Evolutionary conservation across 2,888 invertebrate genomes (phyloP).

Genomic region (Eupithecia tripunctaria): DNA sequence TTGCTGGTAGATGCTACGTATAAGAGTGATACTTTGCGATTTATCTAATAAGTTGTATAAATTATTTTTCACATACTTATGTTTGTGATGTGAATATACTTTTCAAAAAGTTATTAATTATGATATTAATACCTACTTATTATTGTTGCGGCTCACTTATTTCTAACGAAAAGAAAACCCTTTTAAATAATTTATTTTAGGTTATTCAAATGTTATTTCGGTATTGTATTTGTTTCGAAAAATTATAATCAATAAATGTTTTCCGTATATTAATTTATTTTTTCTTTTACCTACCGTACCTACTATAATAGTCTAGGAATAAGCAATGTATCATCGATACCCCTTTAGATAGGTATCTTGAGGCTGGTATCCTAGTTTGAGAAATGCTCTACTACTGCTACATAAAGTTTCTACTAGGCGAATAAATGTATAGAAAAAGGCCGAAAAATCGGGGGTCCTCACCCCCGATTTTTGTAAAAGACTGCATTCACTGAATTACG

Average conservation of each 20-base stretch:
- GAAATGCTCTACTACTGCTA: too few species aligned
- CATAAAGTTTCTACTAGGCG: background rate
- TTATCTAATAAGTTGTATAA: conserved; percentile 57
- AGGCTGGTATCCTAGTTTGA: too few species aligned
- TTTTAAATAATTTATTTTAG: conserved; percentile 72
- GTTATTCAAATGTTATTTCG: conserved; percentile 71
- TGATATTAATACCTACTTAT: conserved; percentile 65
- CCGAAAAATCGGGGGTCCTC: too few species aligned
- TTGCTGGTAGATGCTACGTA: conserved; percentile 80
- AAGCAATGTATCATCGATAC: too few species aligned
- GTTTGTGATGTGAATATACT: conserved; percentile 62
- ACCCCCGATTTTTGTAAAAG: background rate
- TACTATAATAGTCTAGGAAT: background rate
- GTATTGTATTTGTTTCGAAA: conserved; percentile 65
- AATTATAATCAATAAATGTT: conserved; percentile 59
- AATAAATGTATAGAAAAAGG: background rate
- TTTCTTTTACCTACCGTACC: conserved; percentile 44
- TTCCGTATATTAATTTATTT: conserved; percentile 54
- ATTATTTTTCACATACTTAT: conserved; percentile 48
- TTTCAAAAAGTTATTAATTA: conserved; percentile 71
- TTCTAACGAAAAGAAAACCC: conserved; percentile 58
- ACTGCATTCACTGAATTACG: background rate
- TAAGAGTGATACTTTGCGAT: conserved; percentile 78
- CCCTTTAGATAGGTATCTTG: background rate
- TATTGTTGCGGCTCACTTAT: conserved; percentile 74